These are phyloP conservation scores for Dicycla oo DNA, from an alignment of 2,888 invertebrate species.

Conservation along the genomic window DNA sequence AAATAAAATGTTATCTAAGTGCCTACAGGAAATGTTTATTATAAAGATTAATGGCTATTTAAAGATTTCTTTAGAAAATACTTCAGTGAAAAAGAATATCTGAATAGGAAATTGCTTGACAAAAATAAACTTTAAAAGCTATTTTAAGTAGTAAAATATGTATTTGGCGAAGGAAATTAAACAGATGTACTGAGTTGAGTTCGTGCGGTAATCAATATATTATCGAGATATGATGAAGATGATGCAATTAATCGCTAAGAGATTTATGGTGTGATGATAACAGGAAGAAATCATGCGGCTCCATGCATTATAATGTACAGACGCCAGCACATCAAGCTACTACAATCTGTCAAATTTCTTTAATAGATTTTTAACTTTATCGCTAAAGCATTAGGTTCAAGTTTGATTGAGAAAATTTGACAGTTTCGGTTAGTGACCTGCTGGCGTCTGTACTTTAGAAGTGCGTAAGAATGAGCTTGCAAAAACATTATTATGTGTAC, in stretches of 20 bases:
- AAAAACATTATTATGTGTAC: too few species aligned
- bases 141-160: slow-evolving; percentile 18
- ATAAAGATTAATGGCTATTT: background rate
- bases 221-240: slow-evolving; percentile 36
- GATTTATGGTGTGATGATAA: slow-evolving; percentile 33
- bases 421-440: too few species aligned
- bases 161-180: slow-evolving; percentile 30
- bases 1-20: background rate
- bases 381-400: too few species aligned
- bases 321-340: too few species aligned
- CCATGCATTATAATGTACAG: slow-evolving; percentile 14
- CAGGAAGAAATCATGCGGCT: slow-evolving; percentile 22
- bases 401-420: too few species aligned
- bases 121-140: slow-evolving; percentile 14
- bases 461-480: slow-evolving; percentile 23
- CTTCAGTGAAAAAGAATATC: background rate
- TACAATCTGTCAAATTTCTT: too few species aligned
- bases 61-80: background rate
- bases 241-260: slow-evolving; percentile 29
- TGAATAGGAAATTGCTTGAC: slow-evolving; percentile 9
- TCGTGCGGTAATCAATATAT: slow-evolving; percentile 34
- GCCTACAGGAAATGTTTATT: background rate
- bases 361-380: too few species aligned
- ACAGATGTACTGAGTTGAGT: slow-evolving; percentile 42
- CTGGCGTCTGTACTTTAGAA: too few species aligned